Base-by-base conservation (phyloP, 2,888 invertebrate genomes). In the Eledona agricola region DNA sequence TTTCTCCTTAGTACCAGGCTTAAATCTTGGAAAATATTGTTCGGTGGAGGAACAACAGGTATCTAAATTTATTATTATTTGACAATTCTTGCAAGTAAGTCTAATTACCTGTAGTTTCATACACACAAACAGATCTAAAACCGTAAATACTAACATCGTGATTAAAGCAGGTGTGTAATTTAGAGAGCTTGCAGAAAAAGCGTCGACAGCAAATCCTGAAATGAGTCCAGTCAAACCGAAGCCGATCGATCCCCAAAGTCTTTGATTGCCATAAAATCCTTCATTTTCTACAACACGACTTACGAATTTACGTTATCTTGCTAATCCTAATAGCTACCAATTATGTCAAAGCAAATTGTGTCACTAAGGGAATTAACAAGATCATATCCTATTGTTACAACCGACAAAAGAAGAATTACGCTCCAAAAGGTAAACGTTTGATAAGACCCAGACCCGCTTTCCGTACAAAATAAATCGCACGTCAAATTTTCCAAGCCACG, bases 341-440 rank as follows among this genome's bases (percentile, higher is more conserved):
- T 79, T 11, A 92, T 83, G 73, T 94, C 91, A 69, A 94, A 94
- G 72, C 93, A 93, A 19, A 95, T 87, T 1, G 94, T 93, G 74
- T 96, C 96, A 22, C 90, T 89, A 19, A 96, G 86, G 29, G 89
- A 91, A 66, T 93, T 90, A 19, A 87, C 84, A 0, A 95, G 92
- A 72, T 91, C 91, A 68, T 88, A 92, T 2, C 88, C 87, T 50
- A 91, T 87, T 1, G 85, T 88, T 17, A 90, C 90, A 1, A 88
- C 58, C 29, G 87, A 86, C 80, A 89, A 84, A 11, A 90, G 72
- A 1, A 86, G 58, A 0, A 90, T 84, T 62, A 89, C 91, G 1
- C 80, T 78, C 90, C 89, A 90, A 72, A 91, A 92, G 0, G 82
- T 80, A 0, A 76, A 65, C 0, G 85, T 83, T 51, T 76, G 75